Base-by-base conservation (phyloP, 2,888 invertebrate genomes). In the Drosophila kambysellisi region DNA sequence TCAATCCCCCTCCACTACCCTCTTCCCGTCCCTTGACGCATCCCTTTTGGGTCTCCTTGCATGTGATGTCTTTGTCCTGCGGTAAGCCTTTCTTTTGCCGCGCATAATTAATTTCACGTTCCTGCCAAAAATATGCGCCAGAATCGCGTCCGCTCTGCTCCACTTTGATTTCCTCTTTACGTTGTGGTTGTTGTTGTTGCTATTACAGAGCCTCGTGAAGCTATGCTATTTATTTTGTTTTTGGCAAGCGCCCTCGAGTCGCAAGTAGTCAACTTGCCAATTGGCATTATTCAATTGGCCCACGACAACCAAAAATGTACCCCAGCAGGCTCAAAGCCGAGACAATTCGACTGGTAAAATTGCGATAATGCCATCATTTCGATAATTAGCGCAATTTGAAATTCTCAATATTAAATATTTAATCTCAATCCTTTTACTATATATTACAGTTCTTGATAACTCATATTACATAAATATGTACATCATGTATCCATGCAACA, bases 91-190 rank as follows among this genome's bases (percentile, higher is more conserved):
- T 75, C 85, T 65, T 72, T 71, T 70, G 70, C 87, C 76, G 87
- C 83, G 85, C 85, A 86, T 86, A 86, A 86, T 86, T 86, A 86
- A 86, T 86, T 86, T 86, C 89, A 82, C 85, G 89, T 82, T 82
- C 72, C 82, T 86, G 85, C 85, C 85, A 86, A 89, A 85, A 89
- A 82, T 87, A 88, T 86, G 85, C 85, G 81, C 88, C 80, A 61
- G 88, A 71, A 77, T 80, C 83, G 53, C 54, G 70, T 64, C 50
- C 37, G 62, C 39, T 62, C 53, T 50, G 76, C 61, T 73, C 69
- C 66, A 66, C 76, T 79, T 81, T 79, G 81, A 79, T 81, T 81
- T 79, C 54, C 67, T 78, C 50, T 60, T 63, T 52, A 37, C n/a
- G 48, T 48, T 68, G 58, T 25, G 9, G 33, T 71, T 50, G 57